A percentile compares a stretch with the other conserved stretches of the same genome.
Evolutionary conservation across 2,888 invertebrate species (phyloP).

Genomic region (Leucophora obtusa): DNA sequence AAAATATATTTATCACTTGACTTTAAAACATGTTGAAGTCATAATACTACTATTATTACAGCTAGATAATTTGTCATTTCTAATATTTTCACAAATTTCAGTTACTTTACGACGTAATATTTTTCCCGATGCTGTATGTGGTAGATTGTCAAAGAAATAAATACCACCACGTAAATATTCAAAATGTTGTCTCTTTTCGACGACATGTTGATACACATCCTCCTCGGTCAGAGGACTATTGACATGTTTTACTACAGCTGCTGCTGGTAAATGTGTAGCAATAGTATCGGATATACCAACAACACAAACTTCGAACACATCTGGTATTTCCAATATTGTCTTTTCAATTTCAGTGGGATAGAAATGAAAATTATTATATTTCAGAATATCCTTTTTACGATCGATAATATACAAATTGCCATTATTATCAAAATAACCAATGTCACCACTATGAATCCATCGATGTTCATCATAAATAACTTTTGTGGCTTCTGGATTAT

Average conservation of each 20-base stretch:
- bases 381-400: conserved; percentile 75
- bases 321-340: conserved; percentile 68
- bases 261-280: conserved; percentile 71
- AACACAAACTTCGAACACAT: conserved; percentile 72
- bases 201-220: conserved; percentile 67
- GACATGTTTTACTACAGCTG: conserved; percentile 68
- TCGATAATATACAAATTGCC: conserved; percentile 72
- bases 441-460: conserved; percentile 75
- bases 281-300: conserved; percentile 72
- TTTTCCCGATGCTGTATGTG: conserved; percentile 66
- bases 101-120: conserved; percentile 57
- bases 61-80: not conserved
- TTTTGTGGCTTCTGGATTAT: conserved; percentile 69
- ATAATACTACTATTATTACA: not conserved
- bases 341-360: conserved; percentile 75
- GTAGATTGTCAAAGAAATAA: conserved; percentile 66
- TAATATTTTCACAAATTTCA: conserved; percentile 55
- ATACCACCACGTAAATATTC: conserved; percentile 69
- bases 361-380: conserved; percentile 72
- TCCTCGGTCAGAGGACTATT: conserved; percentile 58
- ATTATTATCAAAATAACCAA: conserved; percentile 75
- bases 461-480: conserved; percentile 70
- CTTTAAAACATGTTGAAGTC: too few relatives aligned
- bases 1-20: too few relatives aligned
- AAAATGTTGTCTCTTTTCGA: conserved; percentile 60